Percentiles rank a stretch among this genome's conserved stretches.
These are phyloP conservation scores for Mola mola DNA, from an alignment of 2,113 vertebrate genomes.

Conservation along the genomic window DNA sequence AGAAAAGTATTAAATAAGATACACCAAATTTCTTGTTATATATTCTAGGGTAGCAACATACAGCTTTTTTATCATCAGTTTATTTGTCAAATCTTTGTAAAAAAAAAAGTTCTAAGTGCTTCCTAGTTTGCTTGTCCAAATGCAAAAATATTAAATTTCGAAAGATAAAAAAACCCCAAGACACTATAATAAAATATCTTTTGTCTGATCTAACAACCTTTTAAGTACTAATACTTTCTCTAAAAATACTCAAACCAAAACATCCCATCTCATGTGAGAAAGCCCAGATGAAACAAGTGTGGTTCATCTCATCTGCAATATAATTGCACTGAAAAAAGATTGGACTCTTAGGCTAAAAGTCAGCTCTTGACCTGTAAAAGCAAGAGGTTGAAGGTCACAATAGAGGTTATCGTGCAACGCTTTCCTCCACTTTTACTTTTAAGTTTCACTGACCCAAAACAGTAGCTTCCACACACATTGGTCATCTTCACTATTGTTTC, in stretches of 20 bases:
- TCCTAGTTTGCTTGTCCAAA: too few relatives aligned
- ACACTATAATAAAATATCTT: too few relatives aligned
- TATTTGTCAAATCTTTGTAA: too few relatives aligned
- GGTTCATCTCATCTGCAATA: background rate
- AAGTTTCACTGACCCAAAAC: background rate
- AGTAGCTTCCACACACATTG: background rate
- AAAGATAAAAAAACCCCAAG: too few relatives aligned
- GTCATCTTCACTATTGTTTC: background rate
- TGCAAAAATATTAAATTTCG: too few relatives aligned
- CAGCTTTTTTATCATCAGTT: too few relatives aligned
- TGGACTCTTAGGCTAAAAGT: slow-evolving; percentile 44
- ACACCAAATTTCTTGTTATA: too few relatives aligned
- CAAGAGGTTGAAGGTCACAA: slow-evolving; percentile 42
- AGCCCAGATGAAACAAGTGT: background rate
- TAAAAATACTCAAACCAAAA: background rate
- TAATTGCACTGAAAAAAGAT: slow-evolving; percentile 14
- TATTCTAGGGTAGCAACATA: too few relatives aligned
- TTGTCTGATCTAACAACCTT: too few relatives aligned
- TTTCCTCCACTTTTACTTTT: background rate
- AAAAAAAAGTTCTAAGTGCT: too few relatives aligned
- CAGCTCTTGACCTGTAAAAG: slow-evolving; percentile 28
- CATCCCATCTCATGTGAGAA: background rate
- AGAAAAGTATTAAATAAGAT: too few relatives aligned
- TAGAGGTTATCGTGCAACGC: slow-evolving; percentile 38
- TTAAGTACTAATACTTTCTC: too few relatives aligned